Base-by-base conservation (phyloP, 2,888 invertebrate genomes). In the Carabus problematicus region DNA sequence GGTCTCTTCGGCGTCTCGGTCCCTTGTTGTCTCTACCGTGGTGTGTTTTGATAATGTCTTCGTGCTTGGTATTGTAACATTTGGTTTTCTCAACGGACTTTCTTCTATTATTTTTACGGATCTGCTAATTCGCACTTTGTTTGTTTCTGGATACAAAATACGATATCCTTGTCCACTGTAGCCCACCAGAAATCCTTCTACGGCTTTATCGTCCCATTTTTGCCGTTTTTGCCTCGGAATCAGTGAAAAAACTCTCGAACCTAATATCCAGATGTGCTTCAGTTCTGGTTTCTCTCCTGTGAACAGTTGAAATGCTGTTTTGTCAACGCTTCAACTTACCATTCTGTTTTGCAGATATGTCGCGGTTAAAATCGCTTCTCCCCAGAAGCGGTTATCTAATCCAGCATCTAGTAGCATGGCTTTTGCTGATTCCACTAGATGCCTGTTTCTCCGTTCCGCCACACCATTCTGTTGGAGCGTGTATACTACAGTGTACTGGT, bases 111-210 rank as follows among this genome's bases (percentile, higher is more conserved):
- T n/a, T n/a, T 40, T 3, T 1, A 63, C 63, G 9, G 52, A 14
- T 7, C 39, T 8, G 16, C 63, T 63, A 12, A 54, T 54, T 16
- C 41, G 41, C 8, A 63, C 29, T 63, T 39, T 4, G 6, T 9
- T 16, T 58, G 66, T 66, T 19, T 66, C 47, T 11, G 66, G 66
- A 18, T 66, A 12, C 19, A 58, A 47, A 42, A 66, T 56, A 7
- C 58, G 11, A 8, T 58, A 58, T 16, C 58, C 58, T 45, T 66
- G 52, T n/a, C 29, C 42, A 11, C 41, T 41, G 49, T 79, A 78
- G 4, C 78, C 80, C 56, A 78, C 72, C 43, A 79, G 75, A 72
- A 45, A 73, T 45, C 63, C 72, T 8, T 71, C 41, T 29, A 49
- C 39, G 3, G 47, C 63, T 19, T 63, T 63, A 19, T 63, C 43